These are phyloP conservation scores for Staurois parvus DNA, from an alignment of 2,797 vertebrate species.

Conservation along the genomic window DNA sequence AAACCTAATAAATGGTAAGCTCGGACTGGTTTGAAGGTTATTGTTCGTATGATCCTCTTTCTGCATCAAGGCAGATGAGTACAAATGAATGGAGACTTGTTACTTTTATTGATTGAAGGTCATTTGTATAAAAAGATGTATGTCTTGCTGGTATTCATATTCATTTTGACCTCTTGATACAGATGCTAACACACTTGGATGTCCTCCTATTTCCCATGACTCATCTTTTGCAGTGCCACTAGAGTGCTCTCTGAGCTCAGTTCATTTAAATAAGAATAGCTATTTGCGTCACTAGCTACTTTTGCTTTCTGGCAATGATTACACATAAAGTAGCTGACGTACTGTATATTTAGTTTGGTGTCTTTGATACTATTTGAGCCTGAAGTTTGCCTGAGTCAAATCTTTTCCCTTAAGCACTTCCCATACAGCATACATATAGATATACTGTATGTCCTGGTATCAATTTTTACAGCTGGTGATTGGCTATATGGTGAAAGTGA, in stretches of 20 bases:
- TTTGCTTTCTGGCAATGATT: neutral
- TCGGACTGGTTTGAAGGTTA: neutral
- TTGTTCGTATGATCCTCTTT: neutral
- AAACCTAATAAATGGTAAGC: no score
- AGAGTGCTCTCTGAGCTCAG: neutral
- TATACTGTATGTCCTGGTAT: no score
- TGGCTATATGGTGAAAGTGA: no score
- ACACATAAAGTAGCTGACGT: no score
- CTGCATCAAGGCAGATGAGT: neutral
- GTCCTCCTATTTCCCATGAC: conserved; percentile 14
- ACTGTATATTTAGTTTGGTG: no score
- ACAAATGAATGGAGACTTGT: neutral
- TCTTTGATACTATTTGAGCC: no score
- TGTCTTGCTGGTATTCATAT: neutral
- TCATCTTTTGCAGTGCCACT: neutral
- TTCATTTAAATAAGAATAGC: conserved; percentile 13
- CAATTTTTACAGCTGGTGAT: no score
- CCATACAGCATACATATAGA: no score
- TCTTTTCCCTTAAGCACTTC: no score
- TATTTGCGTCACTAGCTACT: conserved; percentile 4
- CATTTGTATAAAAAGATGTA: neutral
- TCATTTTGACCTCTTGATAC: neutral
- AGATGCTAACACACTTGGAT: neutral
- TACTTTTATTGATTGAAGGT: neutral
- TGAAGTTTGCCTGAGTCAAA: no score